Conservation (phyloP, 2,888 invertebrate genomes). For the Monochamus alternatus region DNA sequence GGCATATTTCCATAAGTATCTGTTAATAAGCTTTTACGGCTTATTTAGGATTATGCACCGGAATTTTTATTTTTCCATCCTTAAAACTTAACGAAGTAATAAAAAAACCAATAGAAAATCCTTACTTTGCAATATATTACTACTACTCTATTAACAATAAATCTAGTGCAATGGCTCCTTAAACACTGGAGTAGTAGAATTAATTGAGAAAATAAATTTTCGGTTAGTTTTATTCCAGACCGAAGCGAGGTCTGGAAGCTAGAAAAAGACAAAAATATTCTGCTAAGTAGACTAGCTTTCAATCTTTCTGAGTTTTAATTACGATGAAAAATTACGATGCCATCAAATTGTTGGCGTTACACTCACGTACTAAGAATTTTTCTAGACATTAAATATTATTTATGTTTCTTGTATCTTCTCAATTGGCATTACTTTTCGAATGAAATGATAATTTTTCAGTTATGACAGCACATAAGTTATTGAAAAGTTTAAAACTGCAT, state of each 20-base stretch:
- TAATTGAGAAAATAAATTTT: constrained; percentile 44
- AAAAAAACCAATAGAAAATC: constrained; percentile 1
- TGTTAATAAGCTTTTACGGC: too few relatives aligned
- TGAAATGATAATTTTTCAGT: too few relatives aligned
- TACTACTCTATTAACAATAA: constrained; percentile 32
- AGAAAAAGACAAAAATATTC: constrained; percentile 35
- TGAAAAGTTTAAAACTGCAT: too few relatives aligned
- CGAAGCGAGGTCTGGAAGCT: not conserved
- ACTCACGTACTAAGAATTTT: too few relatives aligned
- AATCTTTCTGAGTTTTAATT: constrained; percentile 41
- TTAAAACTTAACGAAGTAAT: too few relatives aligned
- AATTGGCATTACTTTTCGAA: too few relatives aligned
- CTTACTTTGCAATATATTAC: constrained; percentile 9
- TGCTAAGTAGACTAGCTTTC: constrained; percentile 29
- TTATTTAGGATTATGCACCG: too few relatives aligned
- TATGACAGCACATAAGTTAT: too few relatives aligned
- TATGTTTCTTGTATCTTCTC: too few relatives aligned
- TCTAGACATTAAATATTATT: too few relatives aligned
- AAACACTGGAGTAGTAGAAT: constrained; percentile 45
- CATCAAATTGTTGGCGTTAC: not conserved
- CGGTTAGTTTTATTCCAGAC: constrained; percentile 25
- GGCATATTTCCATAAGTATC: too few relatives aligned
- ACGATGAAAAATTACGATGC: constrained; percentile 8
- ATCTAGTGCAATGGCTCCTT: constrained; percentile 44
- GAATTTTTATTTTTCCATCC: too few relatives aligned